Evolutionary conservation across 2,888 invertebrate species (phyloP).

Genomic region (Lutraria lutraria): DNA sequence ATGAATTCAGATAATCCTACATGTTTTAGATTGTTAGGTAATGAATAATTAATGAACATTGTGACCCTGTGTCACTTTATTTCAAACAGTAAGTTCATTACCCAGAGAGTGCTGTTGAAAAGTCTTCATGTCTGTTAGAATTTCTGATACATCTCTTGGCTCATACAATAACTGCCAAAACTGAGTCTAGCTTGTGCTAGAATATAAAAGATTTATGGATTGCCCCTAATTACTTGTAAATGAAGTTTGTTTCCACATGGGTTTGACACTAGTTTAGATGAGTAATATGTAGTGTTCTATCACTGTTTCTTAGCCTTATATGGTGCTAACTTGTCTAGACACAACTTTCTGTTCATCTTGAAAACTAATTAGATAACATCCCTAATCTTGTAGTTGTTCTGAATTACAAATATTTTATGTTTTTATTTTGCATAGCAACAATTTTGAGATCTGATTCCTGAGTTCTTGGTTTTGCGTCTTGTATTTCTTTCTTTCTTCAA

Average conservation of each 20-base stretch:
- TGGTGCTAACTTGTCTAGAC: constrained; percentile 8
- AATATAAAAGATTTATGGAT: constrained; percentile 9
- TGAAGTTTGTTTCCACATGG: neutral
- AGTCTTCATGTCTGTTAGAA: constrained; percentile 2
- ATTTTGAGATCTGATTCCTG: neutral
- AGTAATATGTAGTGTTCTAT: neutral
- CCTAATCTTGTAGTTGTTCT: neutral
- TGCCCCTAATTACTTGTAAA: neutral
- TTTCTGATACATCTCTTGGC: neutral
- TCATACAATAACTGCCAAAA: neutral
- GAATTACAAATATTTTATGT: neutral
- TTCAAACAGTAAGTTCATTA: neutral
- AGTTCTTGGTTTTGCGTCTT: neutral
- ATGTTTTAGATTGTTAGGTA: neutral
- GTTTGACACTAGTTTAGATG: neutral
- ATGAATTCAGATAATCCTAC: too few relatives aligned
- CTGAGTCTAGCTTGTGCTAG: neutral
- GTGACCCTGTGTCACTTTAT: constrained; percentile 2
- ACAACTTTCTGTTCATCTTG: neutral
- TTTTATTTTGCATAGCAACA: too few relatives aligned
- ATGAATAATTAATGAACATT: neutral
- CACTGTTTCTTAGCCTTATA: neutral
- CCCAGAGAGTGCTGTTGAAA: neutral
- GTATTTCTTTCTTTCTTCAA: neutral
- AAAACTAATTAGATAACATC: neutral